Base-by-base conservation (phyloP, 1,140 invertebrate genomes). In the Brachionus koreanus region DNA sequence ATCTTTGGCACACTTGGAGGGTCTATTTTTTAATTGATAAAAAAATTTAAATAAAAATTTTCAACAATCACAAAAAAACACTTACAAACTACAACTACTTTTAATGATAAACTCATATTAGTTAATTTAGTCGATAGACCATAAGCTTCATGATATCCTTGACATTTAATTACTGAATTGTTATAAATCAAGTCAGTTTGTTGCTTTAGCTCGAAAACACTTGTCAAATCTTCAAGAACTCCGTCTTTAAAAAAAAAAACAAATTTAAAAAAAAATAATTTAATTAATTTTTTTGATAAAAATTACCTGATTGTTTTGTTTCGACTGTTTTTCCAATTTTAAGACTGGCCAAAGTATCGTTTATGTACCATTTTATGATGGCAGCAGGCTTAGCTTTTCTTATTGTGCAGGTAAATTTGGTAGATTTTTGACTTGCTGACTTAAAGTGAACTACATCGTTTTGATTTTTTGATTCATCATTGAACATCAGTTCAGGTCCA, bases 31-130 rank as follows among this genome's bases (percentile, higher is more conserved):
- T 23, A 23, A 57, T 19, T 7, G 19, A 57, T 57, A 9, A 7
- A 9, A 25, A 57, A 19, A 23, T 57, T 49, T 23, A 3, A 57
- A 57, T 16, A 46, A 49, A 49, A 13, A 49, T 49, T 49, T 49
- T 16, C 3, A 29, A 67, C 3, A 35, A n/a, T 67, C 3, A 67
- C 13, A 67, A 67, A 39, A 39, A 19, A 69, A 57, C 7, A 77
- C 76, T 79, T 79, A 79, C 76, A 65, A 61, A 79, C 76, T 19
- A 79, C 76, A n/a, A 79, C 76, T 5, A 79, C 61, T 79, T 39
- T 57, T 23, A 79, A 35, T 25, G 76, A 39, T 12, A 79, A 23
- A 13, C 76, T 79, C 76, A 79, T 39, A 79, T 65, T 57, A 6
- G 52, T 12, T 16, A 79, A 25, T 42, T 79, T 13, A 12, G 9